A percentile compares a stretch with the other conserved stretches of the same genome.
These are phyloP conservation scores for Amphimallon solstitiale DNA, from an alignment of 2,888 invertebrate genomes.

Conservation along the genomic window DNA sequence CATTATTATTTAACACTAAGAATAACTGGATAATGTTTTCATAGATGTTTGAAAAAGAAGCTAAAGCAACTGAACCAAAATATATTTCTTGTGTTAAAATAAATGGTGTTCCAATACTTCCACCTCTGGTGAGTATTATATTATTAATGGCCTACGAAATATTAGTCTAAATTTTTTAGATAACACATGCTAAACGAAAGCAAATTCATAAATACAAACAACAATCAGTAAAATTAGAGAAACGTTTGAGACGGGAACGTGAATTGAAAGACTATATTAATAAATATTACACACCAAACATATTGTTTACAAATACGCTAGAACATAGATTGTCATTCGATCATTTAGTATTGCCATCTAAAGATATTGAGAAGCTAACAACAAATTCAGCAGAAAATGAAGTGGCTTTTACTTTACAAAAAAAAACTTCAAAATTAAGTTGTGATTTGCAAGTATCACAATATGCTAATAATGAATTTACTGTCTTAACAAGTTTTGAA, in stretches of 20 bases:
- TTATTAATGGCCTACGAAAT: conserved; percentile 5
- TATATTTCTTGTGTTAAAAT: conserved; percentile 79
- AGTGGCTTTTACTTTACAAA: conserved; percentile 42
- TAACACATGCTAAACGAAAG: conserved; percentile 71
- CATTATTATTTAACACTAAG: neutral
- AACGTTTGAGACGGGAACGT: conserved; percentile 64
- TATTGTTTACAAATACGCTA: conserved; percentile 38
- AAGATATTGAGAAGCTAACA: neutral
- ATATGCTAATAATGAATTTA: conserved; percentile 42
- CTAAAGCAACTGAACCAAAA: conserved; percentile 17
- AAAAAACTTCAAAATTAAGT: conserved; percentile 48
- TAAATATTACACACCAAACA: conserved; percentile 44
- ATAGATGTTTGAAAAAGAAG: conserved; percentile 27
- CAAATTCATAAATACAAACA: conserved; percentile 76
- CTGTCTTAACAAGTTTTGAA: conserved; percentile 29
- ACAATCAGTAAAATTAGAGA: conserved; percentile 74
- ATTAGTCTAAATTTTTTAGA: conserved; percentile 63
- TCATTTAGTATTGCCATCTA: conserved; percentile 29
- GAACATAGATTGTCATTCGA: conserved; percentile 43
- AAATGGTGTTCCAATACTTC: conserved; percentile 77
- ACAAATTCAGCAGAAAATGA: conserved; percentile 3
- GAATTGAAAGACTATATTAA: conserved; percentile 58
- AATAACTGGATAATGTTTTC: neutral
- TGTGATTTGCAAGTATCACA: conserved; percentile 49
- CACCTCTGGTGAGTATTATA: conserved; percentile 74